Conservation (phyloP, 2,797 vertebrate genomes). For the Anguilla marmorata region DNA sequence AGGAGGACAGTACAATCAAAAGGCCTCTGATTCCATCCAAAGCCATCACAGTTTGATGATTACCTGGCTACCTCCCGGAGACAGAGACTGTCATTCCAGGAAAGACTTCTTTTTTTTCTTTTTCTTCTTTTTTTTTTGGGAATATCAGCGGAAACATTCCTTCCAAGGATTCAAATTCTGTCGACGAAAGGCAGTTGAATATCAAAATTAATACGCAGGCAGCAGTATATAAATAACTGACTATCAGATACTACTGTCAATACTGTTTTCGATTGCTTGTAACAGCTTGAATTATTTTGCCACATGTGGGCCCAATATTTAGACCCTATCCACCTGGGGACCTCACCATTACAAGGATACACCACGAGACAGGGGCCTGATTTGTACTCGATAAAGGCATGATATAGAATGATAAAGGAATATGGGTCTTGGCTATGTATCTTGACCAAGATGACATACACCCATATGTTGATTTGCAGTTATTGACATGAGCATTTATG, state of each 20-base stretch:
- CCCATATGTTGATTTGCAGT: too few species aligned
- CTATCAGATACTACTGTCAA: neutral
- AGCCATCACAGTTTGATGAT: constrained; percentile 61
- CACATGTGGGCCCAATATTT: neutral
- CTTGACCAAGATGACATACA: too few species aligned
- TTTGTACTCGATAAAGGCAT: too few species aligned
- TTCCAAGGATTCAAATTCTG: constrained; percentile 7
- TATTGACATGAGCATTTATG: too few species aligned
- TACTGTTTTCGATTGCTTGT: too few species aligned
- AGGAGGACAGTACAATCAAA: constrained; percentile 76
- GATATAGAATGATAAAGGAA: too few species aligned
- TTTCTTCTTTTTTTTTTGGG: neutral
- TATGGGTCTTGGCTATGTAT: too few species aligned
- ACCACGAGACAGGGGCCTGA: too few species aligned
- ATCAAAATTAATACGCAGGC: neutral
- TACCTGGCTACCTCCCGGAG: constrained; percentile 47
- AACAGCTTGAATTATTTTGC: neutral
- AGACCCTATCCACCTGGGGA: neutral
- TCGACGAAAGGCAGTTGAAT: neutral
- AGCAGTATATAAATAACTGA: neutral
- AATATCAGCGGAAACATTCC: neutral
- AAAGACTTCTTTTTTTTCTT: neutral
- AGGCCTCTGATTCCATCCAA: constrained; percentile 54
- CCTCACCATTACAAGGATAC: too few species aligned
- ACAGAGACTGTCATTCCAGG: neutral